A percentile compares a stretch with the other conserved stretches of the same genome.
Conservation (phyloP, 2,113 vertebrate genomes). For the Aegypius monachus region DNA sequence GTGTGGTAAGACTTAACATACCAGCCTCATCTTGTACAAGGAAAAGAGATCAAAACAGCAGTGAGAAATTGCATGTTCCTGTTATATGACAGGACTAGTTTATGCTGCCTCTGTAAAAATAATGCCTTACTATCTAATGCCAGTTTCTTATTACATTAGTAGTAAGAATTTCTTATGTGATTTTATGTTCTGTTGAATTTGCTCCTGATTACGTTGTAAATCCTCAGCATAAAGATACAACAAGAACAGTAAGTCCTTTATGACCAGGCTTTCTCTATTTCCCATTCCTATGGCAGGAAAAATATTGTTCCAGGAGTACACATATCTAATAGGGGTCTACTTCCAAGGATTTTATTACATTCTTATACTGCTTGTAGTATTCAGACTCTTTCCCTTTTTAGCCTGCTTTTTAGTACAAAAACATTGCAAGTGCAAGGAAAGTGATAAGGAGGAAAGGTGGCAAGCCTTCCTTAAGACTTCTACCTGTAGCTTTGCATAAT, state of each 20-base stretch:
- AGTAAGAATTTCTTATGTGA: neutral
- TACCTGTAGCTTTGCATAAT: neutral
- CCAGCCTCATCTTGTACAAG: neutral
- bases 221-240: neutral
- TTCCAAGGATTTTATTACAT: neutral
- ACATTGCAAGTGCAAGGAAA: neutral
- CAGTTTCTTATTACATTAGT: neutral
- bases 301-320: neutral
- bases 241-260: neutral
- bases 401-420: neutral
- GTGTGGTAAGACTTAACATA: slow-evolving; percentile 75
- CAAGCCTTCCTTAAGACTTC: neutral
- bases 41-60: neutral
- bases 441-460: neutral
- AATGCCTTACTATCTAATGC: neutral
- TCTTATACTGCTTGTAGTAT: neutral
- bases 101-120: neutral
- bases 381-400: neutral
- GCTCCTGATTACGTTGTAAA: neutral
- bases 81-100: neutral
- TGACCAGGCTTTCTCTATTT: neutral
- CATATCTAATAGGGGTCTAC: neutral
- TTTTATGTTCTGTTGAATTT: neutral
- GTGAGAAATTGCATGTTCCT: neutral
- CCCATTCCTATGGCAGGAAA: neutral